Evolutionary conservation across 2,888 invertebrate genomes (phyloP).

Genomic region (Tipula helvola): DNA sequence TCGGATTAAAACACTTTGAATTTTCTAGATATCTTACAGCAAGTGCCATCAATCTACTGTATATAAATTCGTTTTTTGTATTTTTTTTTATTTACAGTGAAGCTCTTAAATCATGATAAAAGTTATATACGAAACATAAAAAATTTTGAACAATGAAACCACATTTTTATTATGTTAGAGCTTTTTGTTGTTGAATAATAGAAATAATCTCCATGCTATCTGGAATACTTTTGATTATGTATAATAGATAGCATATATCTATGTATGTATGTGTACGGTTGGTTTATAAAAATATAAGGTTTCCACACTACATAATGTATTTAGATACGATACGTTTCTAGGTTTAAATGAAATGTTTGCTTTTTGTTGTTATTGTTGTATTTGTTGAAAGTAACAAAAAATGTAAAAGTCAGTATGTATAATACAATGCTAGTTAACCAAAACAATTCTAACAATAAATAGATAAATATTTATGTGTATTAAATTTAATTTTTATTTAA

Average conservation of each 20-base stretch:
- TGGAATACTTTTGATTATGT: neutral
- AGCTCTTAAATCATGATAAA: neutral
- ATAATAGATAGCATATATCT: neutral
- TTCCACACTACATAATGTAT: neutral
- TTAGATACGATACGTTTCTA: neutral
- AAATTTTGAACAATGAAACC: neutral
- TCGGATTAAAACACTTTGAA: no score
- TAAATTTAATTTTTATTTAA: neutral
- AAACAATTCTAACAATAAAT: neutral
- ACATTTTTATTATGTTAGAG: neutral
- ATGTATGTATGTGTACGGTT: neutral
- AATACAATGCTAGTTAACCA: neutral
- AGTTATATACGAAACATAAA: neutral
- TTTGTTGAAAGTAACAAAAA: neutral
- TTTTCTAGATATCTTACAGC: no score
- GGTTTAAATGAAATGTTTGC: neutral
- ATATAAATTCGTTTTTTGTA: neutral
- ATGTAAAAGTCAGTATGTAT: neutral
- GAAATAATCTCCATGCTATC: neutral
- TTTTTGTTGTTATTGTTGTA: neutral
- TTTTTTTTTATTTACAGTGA: neutral
- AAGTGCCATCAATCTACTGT: no score
- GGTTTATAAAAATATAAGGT: neutral
- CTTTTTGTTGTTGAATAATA: neutral
- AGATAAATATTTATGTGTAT: neutral